Evolutionary conservation across 2,797 vertebrate species (phyloP), one percentile per base, ranked within the genome.

Genomic region (Emys orbicularis): DNA sequence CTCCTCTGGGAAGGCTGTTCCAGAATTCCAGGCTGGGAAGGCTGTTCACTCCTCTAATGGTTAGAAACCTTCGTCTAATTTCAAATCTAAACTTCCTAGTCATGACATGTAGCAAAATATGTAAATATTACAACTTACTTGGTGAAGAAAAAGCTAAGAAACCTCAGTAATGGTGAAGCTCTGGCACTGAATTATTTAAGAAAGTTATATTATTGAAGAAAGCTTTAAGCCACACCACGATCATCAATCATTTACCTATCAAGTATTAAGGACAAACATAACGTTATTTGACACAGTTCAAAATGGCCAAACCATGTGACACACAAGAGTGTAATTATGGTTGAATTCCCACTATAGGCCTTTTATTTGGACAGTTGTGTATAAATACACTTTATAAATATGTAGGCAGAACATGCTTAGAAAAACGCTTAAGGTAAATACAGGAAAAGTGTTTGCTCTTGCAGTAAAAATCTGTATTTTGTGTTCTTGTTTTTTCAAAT

Each of bases 261-360:
- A 91, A 56, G 74, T 82, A 13, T 83, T 86, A 59, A 81, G 86
- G 91, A 79, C 52, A 87, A 65, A 94, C 68, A 89, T 94, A 96
- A 89, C 79, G 72, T 8, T 56, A 53, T 57, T 34, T 84, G 23
- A 83, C 47, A 96, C 13, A 37, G 16, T 90, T 92, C 12, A 23
- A 37, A 94, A 88, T 19, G 41, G 79, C 50, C 29, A 86, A 88
- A 87, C 29, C 57, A 80, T 3, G 0, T 79, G 79, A 88, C 88
- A 81, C 49, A 59, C 57, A 88, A 72, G 13, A 13, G 5, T 59
- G 27, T 65, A 16, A 83, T 83, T 85, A 59, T 86, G 76, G 50
- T 23, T 95, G 79, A 49, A 89, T 83, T 87, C 27, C 31, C 90
- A 90, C 90, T 80, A 4, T 34, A 12, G 53, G 50, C 8, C 6